phyloP scores from a whole-genome alignment of 2,888 invertebrate genomes.

The Myopa testacea region DNA sequence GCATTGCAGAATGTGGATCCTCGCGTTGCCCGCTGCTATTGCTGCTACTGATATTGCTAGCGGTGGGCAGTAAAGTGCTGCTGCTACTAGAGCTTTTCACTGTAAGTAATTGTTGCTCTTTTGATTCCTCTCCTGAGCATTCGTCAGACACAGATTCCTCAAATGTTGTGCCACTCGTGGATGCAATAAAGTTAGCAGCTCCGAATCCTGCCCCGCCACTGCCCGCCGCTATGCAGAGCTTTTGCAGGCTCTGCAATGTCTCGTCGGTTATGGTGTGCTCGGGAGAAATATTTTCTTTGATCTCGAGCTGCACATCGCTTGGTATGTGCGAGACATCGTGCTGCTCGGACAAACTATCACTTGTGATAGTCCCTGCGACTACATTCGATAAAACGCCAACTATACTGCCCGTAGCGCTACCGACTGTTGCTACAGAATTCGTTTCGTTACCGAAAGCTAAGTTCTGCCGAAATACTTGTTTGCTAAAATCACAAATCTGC shows the following conservation, averaged over 20 bases:
- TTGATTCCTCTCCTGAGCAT: background rate
- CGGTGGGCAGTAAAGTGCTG: conserved; percentile 43
- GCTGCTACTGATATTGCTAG: conserved; percentile 39
- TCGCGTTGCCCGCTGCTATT: conserved; percentile 34
- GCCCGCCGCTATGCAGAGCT: conserved; percentile 51
- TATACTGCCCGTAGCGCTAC: conserved; percentile 4
- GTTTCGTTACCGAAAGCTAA: conserved; percentile 58
- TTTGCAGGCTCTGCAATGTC: conserved; percentile 58
- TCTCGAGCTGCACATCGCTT: conserved; percentile 72
- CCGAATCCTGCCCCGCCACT: conserved; percentile 43
- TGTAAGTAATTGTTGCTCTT: conserved; percentile 21
- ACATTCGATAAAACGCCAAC: background rate
- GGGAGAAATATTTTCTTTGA: conserved; percentile 75
- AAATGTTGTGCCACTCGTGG: conserved; percentile 24
- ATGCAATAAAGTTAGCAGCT: background rate
- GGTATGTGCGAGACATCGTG: conserved; percentile 70
- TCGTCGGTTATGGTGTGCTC: conserved; percentile 71
- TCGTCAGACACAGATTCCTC: conserved; percentile 16
- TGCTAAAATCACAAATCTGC: conserved; percentile 63
- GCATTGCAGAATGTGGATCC: background rate
- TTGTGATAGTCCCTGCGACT: conserved; percentile 22
- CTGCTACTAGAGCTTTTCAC: conserved; percentile 41
- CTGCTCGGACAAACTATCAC: conserved; percentile 47
- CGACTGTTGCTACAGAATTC: conserved; percentile 32
- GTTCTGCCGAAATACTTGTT: conserved; percentile 66